Base-by-base conservation (phyloP, 1,140 invertebrate genomes). In the Lineus longissimus region DNA sequence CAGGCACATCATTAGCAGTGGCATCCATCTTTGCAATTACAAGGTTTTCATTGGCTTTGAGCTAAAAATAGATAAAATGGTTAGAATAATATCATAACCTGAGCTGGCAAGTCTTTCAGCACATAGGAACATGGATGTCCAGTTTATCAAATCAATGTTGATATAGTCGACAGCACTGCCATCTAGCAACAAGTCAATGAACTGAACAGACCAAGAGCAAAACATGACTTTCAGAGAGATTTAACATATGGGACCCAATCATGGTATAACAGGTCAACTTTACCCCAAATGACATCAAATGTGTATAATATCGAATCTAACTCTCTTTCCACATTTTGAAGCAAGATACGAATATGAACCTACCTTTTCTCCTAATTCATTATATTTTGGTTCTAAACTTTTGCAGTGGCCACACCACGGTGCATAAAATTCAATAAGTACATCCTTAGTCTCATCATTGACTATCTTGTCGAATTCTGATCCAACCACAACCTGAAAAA, bases 331-430 rank as follows among this genome's bases (percentile, higher is more conserved):
- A 36, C 15, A 36, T 4, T 15, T 36, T 15, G 15, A 36, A 4
- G 6, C 33, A 36, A 36, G 6, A 36, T 15, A 4, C 4, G 33
- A 7, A 15, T 7, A 55, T 27, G 23, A 51, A 47, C 62, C 43
- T 68, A 91, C 88, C 85, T 95, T 95, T 64, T 91, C 89, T 55
- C 92, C 97, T 30, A 99, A 83, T 82, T 99, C 95, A 64, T 97
- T 94, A 82, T 87, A 98, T 55, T 93, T 86, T 27, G 97, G 97
- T 45, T 93, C 87, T 19, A 99, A 84, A 79, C 93, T 94, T 83
- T 82, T 97, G 85, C 97, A 99, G 76, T 99, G 97, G 68, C 96
- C 96, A 81, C 97, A 99, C 95, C 95, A 98, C 0, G 95, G 95
- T 33, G 95, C 95, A 83, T 98, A 98, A 83, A 98, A 98, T 81